Percentiles rank a stretch among this genome's conserved stretches.
Evolutionary conservation across 2,113 vertebrate genomes (phyloP).

Genomic region (Mus musculus): DNA sequence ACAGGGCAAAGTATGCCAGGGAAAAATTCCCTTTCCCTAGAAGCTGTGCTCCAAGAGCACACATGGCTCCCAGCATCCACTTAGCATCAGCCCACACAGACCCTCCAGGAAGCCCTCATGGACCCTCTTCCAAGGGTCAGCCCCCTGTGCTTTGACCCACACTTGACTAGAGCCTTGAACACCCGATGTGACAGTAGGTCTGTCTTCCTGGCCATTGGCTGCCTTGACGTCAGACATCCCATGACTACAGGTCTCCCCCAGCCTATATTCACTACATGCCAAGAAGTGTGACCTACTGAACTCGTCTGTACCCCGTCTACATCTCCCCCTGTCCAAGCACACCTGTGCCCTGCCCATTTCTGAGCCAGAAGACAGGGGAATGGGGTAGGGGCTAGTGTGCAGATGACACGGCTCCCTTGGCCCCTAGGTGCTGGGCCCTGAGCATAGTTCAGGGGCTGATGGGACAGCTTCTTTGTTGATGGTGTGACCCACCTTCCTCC

Average conservation of each 20-base stretch:
- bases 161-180: neutral
- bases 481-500: neutral
- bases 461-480: neutral
- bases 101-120: neutral
- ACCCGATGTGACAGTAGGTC: neutral
- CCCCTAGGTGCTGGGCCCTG: neutral
- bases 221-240: neutral
- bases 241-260: neutral
- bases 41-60: neutral
- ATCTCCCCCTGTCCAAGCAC: neutral
- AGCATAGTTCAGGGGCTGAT: no score
- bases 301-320: neutral
- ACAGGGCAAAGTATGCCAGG: neutral
- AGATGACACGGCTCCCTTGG: neutral
- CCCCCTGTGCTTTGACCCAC: neutral
- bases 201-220: neutral
- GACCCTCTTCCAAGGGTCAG: no score
- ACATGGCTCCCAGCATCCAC: no score
- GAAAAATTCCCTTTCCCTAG: neutral
- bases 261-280: neutral
- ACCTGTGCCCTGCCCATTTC: neutral
- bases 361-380: no score
- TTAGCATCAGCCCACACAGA: neutral
- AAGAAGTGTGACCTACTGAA: neutral
- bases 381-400: no score